Percentiles rank a stretch among this genome's conserved stretches.
phyloP scores from a whole-genome alignment of 2,888 invertebrate genomes.

The Scelioninae gen. 2 region DNA sequence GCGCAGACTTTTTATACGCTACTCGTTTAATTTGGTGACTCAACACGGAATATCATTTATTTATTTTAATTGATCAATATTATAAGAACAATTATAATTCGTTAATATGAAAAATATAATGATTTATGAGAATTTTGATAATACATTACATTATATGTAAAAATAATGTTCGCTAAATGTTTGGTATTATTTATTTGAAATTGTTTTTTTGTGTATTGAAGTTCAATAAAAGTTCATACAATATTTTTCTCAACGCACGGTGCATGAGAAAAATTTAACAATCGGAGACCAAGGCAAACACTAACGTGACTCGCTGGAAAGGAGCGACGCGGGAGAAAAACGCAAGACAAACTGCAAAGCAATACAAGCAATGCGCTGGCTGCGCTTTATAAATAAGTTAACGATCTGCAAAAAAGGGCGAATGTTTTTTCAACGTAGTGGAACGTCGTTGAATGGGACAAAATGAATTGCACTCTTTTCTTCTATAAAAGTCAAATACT shows the following conservation, averaged over 20 bases:
- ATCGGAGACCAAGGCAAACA: neutral
- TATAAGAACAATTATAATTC: too few species aligned
- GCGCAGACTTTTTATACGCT: slow-evolving; percentile 25
- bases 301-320: neutral
- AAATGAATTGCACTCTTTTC: slow-evolving; percentile 51
- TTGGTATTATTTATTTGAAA: too few species aligned
- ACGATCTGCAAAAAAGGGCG: slow-evolving; percentile 34
- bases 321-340: neutral
- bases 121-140: too few species aligned
- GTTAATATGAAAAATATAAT: too few species aligned
- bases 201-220: too few species aligned
- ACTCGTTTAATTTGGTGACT: slow-evolving; percentile 17
- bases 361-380: slow-evolving; percentile 47
- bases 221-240: too few species aligned
- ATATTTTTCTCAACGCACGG: too few species aligned
- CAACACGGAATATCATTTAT: slow-evolving; percentile 5
- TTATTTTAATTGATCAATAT: too few species aligned
- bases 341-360: slow-evolving; percentile 2
- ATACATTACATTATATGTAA: too few species aligned
- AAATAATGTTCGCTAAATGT: too few species aligned
- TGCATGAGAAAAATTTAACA: slow-evolving; percentile 7
- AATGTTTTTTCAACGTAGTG: slow-evolving; percentile 40
- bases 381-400: slow-evolving; percentile 52
- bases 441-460: slow-evolving; percentile 45
- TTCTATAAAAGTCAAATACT: slow-evolving; percentile 58